A percentile compares a stretch with the other conserved stretches of the same genome.
These are phyloP conservation scores for Lycodopsis pacificus DNA, from an alignment of 2,797 vertebrate genomes.

Conservation along the genomic window DNA sequence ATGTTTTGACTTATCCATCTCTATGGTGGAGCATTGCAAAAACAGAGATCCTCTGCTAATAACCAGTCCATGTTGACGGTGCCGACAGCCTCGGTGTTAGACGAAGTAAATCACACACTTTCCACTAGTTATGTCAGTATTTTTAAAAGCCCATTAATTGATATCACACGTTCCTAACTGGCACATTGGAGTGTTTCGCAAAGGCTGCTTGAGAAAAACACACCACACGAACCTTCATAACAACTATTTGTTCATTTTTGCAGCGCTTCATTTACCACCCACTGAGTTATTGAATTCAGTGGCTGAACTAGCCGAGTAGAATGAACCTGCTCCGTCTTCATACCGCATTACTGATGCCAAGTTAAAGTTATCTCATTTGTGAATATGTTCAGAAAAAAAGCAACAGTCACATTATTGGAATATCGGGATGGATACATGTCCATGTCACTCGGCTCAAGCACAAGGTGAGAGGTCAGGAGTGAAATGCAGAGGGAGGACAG, in stretches of 20 bases:
- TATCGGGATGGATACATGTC: neutral
- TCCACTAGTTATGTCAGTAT: neutral
- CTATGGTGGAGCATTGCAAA: constrained; percentile 1
- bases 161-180: neutral
- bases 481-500: neutral
- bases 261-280: neutral
- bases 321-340: neutral
- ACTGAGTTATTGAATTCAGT: neutral
- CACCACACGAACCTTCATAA: neutral
- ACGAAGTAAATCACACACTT: constrained; percentile 1
- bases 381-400: neutral
- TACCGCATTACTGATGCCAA: neutral
- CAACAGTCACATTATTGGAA: neutral
- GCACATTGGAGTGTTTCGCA: neutral
- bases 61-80: neutral
- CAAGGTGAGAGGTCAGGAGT: neutral
- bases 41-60: neutral
- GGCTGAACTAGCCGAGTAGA: neutral
- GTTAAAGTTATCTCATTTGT: neutral
- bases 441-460: neutral
- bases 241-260: neutral
- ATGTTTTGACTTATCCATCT: neutral
- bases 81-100: neutral
- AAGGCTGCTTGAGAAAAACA: neutral
- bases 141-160: constrained; percentile 20